Evolutionary conservation across 1,140 invertebrate genomes (phyloP).

Genomic region (Anagrus nilaparvatae): DNA sequence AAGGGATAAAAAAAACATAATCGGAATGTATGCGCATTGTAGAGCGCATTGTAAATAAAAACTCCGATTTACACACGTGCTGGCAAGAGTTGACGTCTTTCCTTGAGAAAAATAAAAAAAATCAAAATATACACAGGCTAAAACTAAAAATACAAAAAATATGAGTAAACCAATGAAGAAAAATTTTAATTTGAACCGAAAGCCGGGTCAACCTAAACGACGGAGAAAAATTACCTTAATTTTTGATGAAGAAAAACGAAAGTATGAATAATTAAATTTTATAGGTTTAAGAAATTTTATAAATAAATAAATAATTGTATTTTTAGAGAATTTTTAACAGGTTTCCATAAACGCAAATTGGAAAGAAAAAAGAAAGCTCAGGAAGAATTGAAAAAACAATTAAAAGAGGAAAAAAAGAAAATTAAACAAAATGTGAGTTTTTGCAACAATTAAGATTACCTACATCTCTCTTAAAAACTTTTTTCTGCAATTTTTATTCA

Average conservation of each 20-base stretch:
- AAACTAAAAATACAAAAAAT: neutral
- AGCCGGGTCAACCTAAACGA: neutral
- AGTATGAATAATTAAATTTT: neutral
- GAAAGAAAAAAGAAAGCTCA: no score
- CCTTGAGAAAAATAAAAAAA: neutral
- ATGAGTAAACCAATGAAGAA: neutral
- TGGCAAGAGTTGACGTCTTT: constrained; percentile 7
- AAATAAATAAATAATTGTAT: no score
- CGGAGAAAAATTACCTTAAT: neutral
- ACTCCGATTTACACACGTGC: neutral
- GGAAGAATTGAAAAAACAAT: no score
- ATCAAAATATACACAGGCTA: neutral
- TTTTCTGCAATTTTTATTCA: no score
- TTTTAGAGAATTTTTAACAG: no score
- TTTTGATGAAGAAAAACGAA: neutral
- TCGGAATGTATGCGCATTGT: neutral
- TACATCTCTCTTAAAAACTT: no score
- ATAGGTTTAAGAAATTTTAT: neutral
- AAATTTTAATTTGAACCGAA: neutral
- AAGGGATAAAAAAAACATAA: constrained; percentile 9
- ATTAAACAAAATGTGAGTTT: no score
- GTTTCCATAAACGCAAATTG: no score
- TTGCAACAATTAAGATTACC: no score
- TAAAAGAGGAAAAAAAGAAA: no score
- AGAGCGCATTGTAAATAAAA: neutral